phyloP scores from a whole-genome alignment of 2,113 vertebrate genomes.

The Myiozetetes cayanensis region DNA sequence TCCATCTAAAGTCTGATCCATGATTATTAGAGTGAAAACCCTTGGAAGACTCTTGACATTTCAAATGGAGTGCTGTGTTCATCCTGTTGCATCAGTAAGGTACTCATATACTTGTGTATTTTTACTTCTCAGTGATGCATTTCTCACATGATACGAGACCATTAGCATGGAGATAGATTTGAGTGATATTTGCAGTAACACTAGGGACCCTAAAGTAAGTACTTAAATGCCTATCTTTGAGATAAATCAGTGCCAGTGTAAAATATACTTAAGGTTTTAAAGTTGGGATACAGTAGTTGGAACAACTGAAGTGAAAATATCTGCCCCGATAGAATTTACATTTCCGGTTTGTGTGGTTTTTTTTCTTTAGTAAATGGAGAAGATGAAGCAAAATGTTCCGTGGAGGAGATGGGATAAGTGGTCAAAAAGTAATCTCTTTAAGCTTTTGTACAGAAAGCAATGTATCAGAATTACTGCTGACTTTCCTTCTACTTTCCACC shows the following conservation, averaged over 20 bases:
- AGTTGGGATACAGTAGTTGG: not conserved
- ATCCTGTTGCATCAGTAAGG: not conserved
- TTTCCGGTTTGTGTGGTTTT: not conserved
- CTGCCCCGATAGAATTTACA: not conserved
- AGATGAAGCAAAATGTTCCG: not conserved
- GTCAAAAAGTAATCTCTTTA: not conserved
- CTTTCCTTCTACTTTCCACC: not conserved
- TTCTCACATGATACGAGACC: not conserved
- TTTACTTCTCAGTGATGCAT: not conserved
- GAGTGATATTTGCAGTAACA: not conserved
- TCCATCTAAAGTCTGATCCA: not conserved
- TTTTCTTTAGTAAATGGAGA: not conserved
- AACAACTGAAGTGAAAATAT: not conserved
- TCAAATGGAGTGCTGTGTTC: not conserved
- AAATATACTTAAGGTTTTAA: not conserved
- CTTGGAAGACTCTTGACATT: not conserved
- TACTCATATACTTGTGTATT: not conserved
- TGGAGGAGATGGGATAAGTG: not conserved
- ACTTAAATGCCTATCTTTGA: not conserved
- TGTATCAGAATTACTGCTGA: not conserved
- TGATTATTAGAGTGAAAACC: not conserved
- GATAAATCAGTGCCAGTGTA: not conserved
- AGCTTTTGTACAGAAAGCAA: not conserved
- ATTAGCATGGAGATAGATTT: not conserved
- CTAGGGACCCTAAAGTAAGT: not conserved